Percentiles rank a stretch among this genome's conserved stretches.
Evolutionary conservation across 1,140 invertebrate genomes (phyloP).

Genomic region (Berghia stephanieae): DNA sequence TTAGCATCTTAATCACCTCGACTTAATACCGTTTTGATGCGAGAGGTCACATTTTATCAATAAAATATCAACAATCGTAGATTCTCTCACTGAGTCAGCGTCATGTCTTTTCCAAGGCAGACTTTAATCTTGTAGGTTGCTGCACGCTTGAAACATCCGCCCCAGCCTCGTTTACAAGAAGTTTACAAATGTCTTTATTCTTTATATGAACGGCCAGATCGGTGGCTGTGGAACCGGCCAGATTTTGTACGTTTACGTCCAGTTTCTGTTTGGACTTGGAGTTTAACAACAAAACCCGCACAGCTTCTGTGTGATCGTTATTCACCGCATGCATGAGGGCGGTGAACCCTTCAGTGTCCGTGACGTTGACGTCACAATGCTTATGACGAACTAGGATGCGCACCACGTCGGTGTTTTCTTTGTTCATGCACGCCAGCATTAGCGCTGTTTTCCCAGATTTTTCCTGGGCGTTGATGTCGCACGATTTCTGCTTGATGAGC

Average conservation of each 20-base stretch:
- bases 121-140: too few relatives aligned
- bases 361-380: constrained; percentile 82
- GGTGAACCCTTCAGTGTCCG: constrained; percentile 73
- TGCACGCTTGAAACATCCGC: constrained; percentile 30
- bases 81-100: too few relatives aligned
- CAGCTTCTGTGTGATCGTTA: constrained; percentile 29
- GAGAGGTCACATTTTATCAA: too few relatives aligned
- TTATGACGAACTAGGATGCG: constrained; percentile 78
- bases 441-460: constrained; percentile 88
- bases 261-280: constrained; percentile 20
- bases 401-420: constrained; percentile 80
- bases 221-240: constrained; percentile 26
- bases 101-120: too few relatives aligned
- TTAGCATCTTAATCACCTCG: too few relatives aligned
- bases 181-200: constrained; percentile 34
- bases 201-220: constrained; percentile 39
- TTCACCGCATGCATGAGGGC: constrained; percentile 41
- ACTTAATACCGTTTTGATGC: too few relatives aligned
- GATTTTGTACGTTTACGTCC: constrained; percentile 35
- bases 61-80: too few relatives aligned
- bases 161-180: constrained; percentile 34
- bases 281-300: constrained; percentile 27
- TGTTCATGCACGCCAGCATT: constrained; percentile 92
- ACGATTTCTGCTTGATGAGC: constrained; percentile 70
- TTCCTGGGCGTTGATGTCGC: constrained; percentile 89